Percentiles rank a stretch among this genome's conserved stretches.
Conservation (phyloP, 2,797 vertebrate genomes). For the Sebastes vulpes region DNA sequence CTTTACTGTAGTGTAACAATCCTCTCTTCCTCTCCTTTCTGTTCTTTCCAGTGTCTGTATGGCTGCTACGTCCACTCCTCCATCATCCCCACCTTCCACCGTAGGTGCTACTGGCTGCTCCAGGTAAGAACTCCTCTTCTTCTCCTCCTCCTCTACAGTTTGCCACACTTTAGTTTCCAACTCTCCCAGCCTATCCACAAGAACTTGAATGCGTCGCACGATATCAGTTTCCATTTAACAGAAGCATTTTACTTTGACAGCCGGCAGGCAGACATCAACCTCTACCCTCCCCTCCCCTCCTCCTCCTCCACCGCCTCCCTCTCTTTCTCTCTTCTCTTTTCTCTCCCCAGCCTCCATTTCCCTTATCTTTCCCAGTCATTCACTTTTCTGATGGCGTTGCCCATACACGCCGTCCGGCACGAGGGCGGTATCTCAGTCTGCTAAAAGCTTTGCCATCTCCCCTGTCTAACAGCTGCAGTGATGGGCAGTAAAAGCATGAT, state of each 20-base stretch:
- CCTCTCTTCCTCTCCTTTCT: conserved; percentile 34
- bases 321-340: conserved; percentile 43
- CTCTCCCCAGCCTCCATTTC: conserved; percentile 67
- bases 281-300: not conserved
- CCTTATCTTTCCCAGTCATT: conserved; percentile 80
- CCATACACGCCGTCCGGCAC: conserved; percentile 69
- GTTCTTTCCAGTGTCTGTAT: conserved; percentile 92
- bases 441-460: conserved; percentile 82
- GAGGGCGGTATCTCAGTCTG: conserved; percentile 74
- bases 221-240: conserved; percentile 76
- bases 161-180: conserved; percentile 32
- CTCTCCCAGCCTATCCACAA: conserved; percentile 33
- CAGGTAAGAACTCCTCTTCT: conserved; percentile 81
- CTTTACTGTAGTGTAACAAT: conserved; percentile 41
- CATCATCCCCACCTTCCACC: conserved; percentile 99
- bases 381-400: conserved; percentile 78
- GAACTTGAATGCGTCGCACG: conserved; percentile 60
- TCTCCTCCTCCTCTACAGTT: conserved; percentile 23
- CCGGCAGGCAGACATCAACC: conserved; percentile 75
- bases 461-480: conserved; percentile 77
- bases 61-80: conserved; percentile 99
- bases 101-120: conserved; percentile 90
- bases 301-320: not conserved
- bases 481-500: conserved; percentile 85
- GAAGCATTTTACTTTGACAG: conserved; percentile 73